Evolutionary conservation across 2,113 vertebrate genomes (phyloP).

Genomic region (Amia ocellicauda): DNA sequence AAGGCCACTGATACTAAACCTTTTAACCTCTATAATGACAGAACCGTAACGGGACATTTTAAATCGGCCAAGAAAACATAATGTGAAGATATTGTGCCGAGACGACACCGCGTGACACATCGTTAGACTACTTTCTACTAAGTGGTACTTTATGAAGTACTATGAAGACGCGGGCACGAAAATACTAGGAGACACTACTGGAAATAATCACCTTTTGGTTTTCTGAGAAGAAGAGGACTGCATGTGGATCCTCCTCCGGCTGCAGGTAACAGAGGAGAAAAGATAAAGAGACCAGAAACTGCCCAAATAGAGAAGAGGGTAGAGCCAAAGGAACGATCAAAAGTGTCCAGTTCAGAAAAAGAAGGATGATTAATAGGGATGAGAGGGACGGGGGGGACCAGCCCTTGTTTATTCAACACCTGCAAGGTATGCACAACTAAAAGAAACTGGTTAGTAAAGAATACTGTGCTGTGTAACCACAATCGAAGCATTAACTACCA

Average conservation of each 20-base stretch:
- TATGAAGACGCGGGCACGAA: background rate
- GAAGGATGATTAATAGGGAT: background rate
- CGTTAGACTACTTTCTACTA: background rate
- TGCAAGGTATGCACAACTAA: background rate
- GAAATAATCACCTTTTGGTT: slow-evolving; percentile 91
- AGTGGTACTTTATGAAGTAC: background rate
- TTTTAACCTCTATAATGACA: too few species aligned
- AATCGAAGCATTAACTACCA: too few species aligned
- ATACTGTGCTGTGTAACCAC: too few species aligned
- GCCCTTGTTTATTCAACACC: background rate
- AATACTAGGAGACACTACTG: background rate
- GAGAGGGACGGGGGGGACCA: background rate
- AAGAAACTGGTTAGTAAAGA: too few species aligned
- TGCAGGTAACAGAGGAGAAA: slow-evolving; percentile 79
- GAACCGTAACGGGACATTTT: too few species aligned
- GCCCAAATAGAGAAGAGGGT: slow-evolving; percentile 31
- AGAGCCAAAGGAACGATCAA: too few species aligned
- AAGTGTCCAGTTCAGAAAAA: slow-evolving; percentile 3
- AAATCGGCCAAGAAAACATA: too few species aligned
- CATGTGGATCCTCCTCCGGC: slow-evolving; percentile 90
- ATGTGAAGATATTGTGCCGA: too few species aligned
- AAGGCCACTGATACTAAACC: too few species aligned
- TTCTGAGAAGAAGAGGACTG: slow-evolving; percentile 92
- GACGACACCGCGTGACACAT: too few species aligned
- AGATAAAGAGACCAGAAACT: slow-evolving; percentile 59